Evolutionary conservation across 2,888 invertebrate genomes (phyloP).

Genomic region (Drosophila diplacantha): DNA sequence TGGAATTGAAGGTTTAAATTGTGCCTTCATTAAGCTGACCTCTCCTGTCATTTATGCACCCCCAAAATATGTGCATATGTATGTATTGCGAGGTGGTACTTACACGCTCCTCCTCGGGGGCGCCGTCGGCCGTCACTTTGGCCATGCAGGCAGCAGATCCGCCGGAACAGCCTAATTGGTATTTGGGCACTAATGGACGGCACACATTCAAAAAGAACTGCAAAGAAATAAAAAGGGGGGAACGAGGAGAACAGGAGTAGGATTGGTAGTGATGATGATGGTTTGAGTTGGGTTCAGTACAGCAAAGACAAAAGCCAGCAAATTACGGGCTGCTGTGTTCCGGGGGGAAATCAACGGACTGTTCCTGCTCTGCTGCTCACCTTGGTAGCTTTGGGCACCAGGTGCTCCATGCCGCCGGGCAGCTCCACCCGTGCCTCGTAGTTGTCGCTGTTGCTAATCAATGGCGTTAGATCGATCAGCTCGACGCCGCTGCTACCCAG

Average conservation of each 20-base stretch:
- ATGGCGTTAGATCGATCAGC: slow-evolving; percentile 75
- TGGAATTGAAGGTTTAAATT: too few relatives aligned
- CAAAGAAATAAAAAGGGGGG: slow-evolving; percentile 23
- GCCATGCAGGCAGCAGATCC: slow-evolving; percentile 76
- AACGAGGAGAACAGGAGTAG: slow-evolving; percentile 3
- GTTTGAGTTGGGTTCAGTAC: slow-evolving; percentile 17
- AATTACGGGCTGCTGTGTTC: slow-evolving; percentile 36
- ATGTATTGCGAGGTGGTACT: slow-evolving; percentile 46
- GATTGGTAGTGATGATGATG: slow-evolving; percentile 3
- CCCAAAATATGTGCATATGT: neutral
- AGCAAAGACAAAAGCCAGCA: slow-evolving; percentile 39
- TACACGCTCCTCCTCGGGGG: slow-evolving; percentile 76
- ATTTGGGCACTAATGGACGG: slow-evolving; percentile 77
- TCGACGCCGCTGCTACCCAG: slow-evolving; percentile 57
- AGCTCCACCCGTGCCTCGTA: slow-evolving; percentile 75
- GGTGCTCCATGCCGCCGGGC: slow-evolving; percentile 60
- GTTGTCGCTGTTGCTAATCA: slow-evolving; percentile 76
- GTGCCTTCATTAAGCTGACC: neutral
- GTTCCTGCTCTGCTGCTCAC: slow-evolving; percentile 51
- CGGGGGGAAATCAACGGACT: slow-evolving; percentile 53
- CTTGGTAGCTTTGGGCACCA: slow-evolving; percentile 72
- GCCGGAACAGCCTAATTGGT: slow-evolving; percentile 76
- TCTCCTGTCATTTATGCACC: slow-evolving; percentile 1
- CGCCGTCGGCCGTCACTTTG: slow-evolving; percentile 66
- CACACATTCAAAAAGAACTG: slow-evolving; percentile 78